Conservation (phyloP, 2,113 vertebrate genomes). For the Steatornis caripensis region DNA sequence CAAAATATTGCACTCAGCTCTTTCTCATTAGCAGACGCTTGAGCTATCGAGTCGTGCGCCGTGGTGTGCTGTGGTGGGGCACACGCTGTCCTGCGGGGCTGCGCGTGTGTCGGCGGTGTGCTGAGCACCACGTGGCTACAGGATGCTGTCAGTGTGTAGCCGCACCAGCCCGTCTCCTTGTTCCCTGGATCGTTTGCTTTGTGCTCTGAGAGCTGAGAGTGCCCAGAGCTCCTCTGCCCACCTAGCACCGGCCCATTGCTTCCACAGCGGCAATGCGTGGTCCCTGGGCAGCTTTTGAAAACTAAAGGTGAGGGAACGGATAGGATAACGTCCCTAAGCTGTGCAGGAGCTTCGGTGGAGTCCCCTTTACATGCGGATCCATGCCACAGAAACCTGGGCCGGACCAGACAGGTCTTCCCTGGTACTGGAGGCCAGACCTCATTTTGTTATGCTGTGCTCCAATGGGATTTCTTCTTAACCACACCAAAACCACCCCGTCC, state of each 20-base stretch:
- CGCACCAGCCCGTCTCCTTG: rapidly evolving
- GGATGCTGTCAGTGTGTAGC: neutral
- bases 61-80: neutral
- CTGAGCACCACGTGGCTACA: rapidly evolving
- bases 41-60: neutral
- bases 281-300: neutral
- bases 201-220: neutral
- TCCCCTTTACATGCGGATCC: neutral
- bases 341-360: neutral
- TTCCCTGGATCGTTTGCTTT: neutral
- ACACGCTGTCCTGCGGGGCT: rapidly evolving
- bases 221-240: neutral
- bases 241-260: neutral
- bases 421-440: too few species aligned
- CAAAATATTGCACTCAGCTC: neutral
- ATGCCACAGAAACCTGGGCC: neutral
- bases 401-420: neutral
- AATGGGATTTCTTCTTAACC: neutral
- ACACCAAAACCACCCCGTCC: too few species aligned
- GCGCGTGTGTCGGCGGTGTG: neutral
- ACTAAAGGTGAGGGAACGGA: neutral
- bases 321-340: neutral
- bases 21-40: neutral
- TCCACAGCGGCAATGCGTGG: rapidly evolving
- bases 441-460: neutral